Conservation (phyloP, 2,113 vertebrate genomes). For the Mesembrinibis cayennensis region DNA sequence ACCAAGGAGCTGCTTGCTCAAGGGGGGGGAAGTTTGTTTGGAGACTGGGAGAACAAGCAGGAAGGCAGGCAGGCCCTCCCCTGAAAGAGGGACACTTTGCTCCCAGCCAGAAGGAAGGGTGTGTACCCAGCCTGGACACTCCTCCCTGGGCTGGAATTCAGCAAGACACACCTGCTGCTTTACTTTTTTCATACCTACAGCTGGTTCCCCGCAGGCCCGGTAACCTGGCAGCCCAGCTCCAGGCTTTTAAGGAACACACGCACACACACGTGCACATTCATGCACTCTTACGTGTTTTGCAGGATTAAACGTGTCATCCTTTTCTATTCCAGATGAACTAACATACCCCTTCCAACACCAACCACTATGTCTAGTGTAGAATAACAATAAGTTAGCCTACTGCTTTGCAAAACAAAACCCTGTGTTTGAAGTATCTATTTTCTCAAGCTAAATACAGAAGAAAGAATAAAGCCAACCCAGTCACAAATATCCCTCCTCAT, state of each 20-base stretch:
- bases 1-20: neutral
- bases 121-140: slow-evolving; percentile 19
- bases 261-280: neutral
- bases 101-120: neutral
- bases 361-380: neutral
- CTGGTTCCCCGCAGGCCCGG: neutral
- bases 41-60: neutral
- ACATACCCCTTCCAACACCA: neutral
- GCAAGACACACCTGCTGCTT: slow-evolving; percentile 30
- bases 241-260: neutral
- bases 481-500: neutral
- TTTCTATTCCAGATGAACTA: neutral
- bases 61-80: neutral
- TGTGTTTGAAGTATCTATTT: neutral
- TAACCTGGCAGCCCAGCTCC: neutral
- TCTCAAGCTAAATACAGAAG: neutral
- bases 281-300: neutral
- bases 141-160: slow-evolving; percentile 62
- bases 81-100: neutral
- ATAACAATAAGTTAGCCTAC: neutral
- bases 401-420: neutral
- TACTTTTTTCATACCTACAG: neutral
- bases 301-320: neutral
- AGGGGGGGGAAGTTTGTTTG: neutral
- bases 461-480: neutral